These are phyloP conservation scores for Rhadina sibilatrix DNA, from an alignment of 2,113 vertebrate genomes.

Conservation along the genomic window DNA sequence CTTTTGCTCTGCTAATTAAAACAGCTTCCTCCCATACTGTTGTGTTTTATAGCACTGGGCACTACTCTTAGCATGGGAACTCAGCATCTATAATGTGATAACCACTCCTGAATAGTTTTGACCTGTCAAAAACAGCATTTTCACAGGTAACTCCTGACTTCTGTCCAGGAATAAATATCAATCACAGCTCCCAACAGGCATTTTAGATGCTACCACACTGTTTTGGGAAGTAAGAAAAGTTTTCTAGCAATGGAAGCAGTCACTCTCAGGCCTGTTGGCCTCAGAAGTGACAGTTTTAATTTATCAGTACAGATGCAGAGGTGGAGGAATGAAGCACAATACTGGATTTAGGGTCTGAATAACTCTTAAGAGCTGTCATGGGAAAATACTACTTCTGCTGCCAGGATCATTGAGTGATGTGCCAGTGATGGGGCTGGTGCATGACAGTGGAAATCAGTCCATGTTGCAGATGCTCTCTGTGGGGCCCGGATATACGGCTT, in stretches of 20 bases:
- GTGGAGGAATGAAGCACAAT: neutral
- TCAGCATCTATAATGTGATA: neutral
- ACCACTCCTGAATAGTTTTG: neutral
- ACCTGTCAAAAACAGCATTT: neutral
- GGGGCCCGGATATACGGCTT: accelerated
- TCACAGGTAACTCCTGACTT: neutral
- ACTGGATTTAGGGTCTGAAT: neutral
- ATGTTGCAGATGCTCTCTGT: neutral
- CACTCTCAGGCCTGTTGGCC: neutral
- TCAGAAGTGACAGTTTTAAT: neutral
- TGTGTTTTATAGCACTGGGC: neutral
- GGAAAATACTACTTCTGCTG: neutral
- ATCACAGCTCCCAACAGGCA: neutral
- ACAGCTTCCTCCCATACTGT: neutral
- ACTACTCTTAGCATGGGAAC: neutral
- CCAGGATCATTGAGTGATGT: neutral
- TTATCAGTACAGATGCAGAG: neutral
- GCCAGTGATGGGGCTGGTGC: neutral
- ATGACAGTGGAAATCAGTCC: neutral
- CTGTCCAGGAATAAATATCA: neutral
- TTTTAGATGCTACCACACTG: neutral
- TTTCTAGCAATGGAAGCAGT: neutral
- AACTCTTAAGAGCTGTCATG: neutral
- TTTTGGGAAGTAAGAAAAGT: neutral
- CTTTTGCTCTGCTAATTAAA: neutral